A percentile compares a stretch with the other conserved stretches of the same genome.
Conservation (phyloP, 2,113 vertebrate genomes). For the Leucopsar rothschildi region DNA sequence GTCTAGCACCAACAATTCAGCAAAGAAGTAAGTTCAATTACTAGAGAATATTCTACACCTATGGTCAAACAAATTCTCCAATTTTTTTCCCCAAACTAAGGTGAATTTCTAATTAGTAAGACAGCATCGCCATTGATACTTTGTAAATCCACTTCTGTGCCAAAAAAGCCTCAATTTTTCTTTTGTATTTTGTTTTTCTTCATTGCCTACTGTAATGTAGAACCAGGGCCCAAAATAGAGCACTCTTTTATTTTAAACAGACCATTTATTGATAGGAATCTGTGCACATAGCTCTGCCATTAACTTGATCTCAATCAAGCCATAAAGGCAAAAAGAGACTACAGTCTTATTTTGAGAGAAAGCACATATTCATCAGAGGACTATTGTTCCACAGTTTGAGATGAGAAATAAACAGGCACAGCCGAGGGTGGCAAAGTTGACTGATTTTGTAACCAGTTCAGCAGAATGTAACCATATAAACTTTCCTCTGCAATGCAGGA, state of each 20-base stretch:
- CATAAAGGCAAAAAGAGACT: not conserved
- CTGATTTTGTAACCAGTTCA: not conserved
- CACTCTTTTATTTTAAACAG: constrained; percentile 3
- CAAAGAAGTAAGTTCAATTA: not conserved
- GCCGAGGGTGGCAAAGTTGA: not conserved
- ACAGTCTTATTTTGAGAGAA: constrained; percentile 29
- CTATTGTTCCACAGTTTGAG: not conserved
- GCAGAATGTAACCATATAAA: not conserved
- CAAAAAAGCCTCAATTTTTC: not conserved
- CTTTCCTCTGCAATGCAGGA: not conserved
- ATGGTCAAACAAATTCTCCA: not conserved
- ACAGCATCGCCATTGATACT: not conserved
- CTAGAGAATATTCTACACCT: not conserved
- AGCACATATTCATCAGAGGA: constrained; percentile 2
- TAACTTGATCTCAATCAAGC: constrained; percentile 25
- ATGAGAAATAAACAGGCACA: constrained; percentile 4
- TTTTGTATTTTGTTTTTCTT: constrained; percentile 7
- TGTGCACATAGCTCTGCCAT: not conserved
- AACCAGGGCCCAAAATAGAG: not conserved
- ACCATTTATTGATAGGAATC: constrained; percentile 1
- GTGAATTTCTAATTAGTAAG: not conserved
- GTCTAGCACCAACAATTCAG: not conserved
- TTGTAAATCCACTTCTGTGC: not conserved
- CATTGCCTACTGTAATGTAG: not conserved
- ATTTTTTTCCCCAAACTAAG: not conserved